Evolutionary conservation across 2,797 vertebrate species (phyloP), one percentile per base, ranked within the genome.

Genomic region (Florisuga fusca): DNA sequence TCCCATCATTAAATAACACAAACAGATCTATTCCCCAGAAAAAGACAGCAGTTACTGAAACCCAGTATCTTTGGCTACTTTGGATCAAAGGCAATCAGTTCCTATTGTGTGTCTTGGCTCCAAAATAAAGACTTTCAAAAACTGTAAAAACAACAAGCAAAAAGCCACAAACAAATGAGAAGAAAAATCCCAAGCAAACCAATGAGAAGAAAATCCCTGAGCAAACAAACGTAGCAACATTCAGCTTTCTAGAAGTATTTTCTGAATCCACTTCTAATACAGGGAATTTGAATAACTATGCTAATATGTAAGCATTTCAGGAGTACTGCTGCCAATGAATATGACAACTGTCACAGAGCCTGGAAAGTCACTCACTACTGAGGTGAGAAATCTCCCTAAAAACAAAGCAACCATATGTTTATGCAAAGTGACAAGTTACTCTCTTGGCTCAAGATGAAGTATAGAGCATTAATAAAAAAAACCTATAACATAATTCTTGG

Each of bases 331-430:
- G 8, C 53, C 81, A 64, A 58, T 15, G 86, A 87, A 95, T 83
- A 85, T 77, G 92, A 93, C 84, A 89, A 95, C 92, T 92, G 93
- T 89, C 89, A 36, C 36, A 95, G 75, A 95, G 75, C 64, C 84
- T 94, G 79, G 72, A 81, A 94, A 95, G 78, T 91, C 92, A 72
- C 61, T 95, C 93, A 83, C 78, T 95, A 58, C 61, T 94, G 11
- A 81, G 93, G 92, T 89, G 81, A 90, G 81, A 85, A 72, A 94
- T 68, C 68, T 94, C 75, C 84, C 81, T 90, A n/a, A 27, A 92
- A 89, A 89, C 89, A 94, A 96, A 96, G 90, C 90, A 79, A 58
- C 90, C 92, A 93, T 93, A 92, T 92, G 92, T 89, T 95, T 91
- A 93, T 91, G 68, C 64, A 93, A 74, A 82, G 81, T 89, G 51